Evolutionary conservation across 2,113 vertebrate genomes (phyloP), one percentile per base, ranked within the genome.

Genomic region (Ageneiosus marmoratus): DNA sequence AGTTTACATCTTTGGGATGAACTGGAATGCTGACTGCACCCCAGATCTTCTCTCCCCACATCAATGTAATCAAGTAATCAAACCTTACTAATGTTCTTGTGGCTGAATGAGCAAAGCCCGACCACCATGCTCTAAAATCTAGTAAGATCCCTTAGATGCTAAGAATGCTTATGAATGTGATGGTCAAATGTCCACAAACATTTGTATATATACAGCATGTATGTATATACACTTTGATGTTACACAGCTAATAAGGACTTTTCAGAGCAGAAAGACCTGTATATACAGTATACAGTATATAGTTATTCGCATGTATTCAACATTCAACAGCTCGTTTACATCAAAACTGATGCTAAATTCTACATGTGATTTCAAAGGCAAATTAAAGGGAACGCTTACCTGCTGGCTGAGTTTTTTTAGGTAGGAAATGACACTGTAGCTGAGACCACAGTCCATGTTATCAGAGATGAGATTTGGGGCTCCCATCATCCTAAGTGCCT

Each of bases 361-460:
- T 15, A 24, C 24, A 34, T 69, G 3, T 41, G 65, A 44, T 44
- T 80, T 53, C 6, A 41, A n/a, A 55, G 3, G 24, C 20, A 69
- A 55, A 69, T 27, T 27, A 53, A 0, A 70, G 48, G 22, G 22
- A 55, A 32, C 5, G 7, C 74, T 83, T 32, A 99, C 97, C 97
- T 99, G 97, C 82, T 99, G 97, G 92, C 97, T 99, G 91, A 99
- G 94, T 88, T 99, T 99, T 92, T 99, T 99, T 92, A 99, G 95
- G 94, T 99, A 98, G 86, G 97, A 97, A 89, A 99, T 97, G 82
- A 99, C 96, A 83, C 97, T 98, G 93, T 99, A 99, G 91, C 97
- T 99, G 90, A 99, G 94, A 58, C 97, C 97, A 82, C 98, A 99
- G 88, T 99, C 97, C 96, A 98, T 95, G 92, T 96, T 98, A 88